Evolutionary conservation across 53 echinoderm and acorn worm species (phyloP).

Genomic region (Zoroaster sp.): DNA sequence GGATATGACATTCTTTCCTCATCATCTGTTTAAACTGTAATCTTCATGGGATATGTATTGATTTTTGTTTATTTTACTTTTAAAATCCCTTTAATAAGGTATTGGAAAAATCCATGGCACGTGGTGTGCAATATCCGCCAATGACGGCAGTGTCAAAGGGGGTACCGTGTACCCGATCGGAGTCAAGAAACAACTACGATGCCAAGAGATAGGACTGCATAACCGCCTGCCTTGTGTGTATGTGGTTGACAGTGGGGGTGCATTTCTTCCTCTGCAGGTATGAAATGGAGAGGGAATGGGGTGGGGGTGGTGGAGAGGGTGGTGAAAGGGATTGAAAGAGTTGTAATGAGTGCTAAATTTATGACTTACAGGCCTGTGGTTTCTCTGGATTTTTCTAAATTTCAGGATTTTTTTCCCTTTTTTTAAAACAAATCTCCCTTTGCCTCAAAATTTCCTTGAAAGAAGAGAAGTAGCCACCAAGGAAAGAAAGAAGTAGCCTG

Average conservation of each 20-base stretch:
- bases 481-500: too few species aligned
- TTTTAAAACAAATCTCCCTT: too few species aligned
- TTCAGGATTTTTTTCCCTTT: too few species aligned
- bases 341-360: not conserved
- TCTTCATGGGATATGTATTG: too few species aligned
- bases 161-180: slow-evolving; percentile 90
- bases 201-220: slow-evolving; percentile 80
- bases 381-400: too few species aligned
- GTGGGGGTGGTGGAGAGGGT: not conserved
- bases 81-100: slow-evolving; percentile 21
- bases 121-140: slow-evolving; percentile 75
- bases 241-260: slow-evolving; percentile 95
- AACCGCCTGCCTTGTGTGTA: slow-evolving; percentile 84
- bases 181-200: slow-evolving; percentile 83
- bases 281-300: not conserved
- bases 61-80: too few species aligned
- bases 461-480: too few species aligned
- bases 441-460: too few species aligned
- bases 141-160: slow-evolving; percentile 93
- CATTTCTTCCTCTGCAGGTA: slow-evolving; percentile 96
- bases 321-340: not conserved
- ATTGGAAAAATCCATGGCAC: slow-evolving; percentile 82
- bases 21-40: too few species aligned
- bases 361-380: too few species aligned
- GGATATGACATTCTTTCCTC: too few species aligned